Evolutionary conservation across 2,797 vertebrate species (phyloP).

Genomic region (Aplochiton taeniatus): DNA sequence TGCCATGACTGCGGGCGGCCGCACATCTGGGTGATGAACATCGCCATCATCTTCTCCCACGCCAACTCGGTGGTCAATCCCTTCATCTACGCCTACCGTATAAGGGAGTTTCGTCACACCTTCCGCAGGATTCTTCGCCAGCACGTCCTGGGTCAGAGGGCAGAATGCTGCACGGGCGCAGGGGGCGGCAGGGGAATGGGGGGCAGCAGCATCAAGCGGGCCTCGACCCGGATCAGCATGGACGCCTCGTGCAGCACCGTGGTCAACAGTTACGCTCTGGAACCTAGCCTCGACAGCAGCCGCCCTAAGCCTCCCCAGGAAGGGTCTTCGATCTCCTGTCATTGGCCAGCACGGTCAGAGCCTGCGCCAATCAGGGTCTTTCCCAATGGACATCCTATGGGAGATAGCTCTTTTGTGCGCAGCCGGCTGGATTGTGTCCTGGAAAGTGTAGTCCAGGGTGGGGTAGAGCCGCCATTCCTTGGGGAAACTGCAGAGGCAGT

Average conservation of each 20-base stretch:
- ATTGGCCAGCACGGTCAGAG: conserved; percentile 40
- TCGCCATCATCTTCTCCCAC: conserved; percentile 92
- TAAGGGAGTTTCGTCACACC: conserved; percentile 91
- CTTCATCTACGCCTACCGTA: conserved; percentile 94
- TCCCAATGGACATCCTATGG: conserved; percentile 43
- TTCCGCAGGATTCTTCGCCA: conserved; percentile 88
- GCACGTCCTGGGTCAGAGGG: conserved; percentile 75
- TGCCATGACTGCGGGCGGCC: conserved; percentile 75
- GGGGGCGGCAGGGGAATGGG: conserved; percentile 47
- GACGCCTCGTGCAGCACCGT: conserved; percentile 70
- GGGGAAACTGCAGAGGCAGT: conserved; percentile 32
- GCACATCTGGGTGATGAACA: conserved; percentile 86
- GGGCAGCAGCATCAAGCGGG: conserved; percentile 37
- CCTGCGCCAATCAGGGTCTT: conserved; percentile 27
- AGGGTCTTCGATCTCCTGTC: conserved; percentile 14
- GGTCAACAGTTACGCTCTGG: conserved; percentile 59
- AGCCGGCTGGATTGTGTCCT: conserved; percentile 26
- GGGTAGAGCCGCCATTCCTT: conserved; percentile 22
- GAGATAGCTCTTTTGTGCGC: conserved; percentile 13
- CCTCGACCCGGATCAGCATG: conserved; percentile 60
- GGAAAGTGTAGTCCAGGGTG: conserved; percentile 33
- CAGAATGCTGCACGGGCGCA: conserved; percentile 32
- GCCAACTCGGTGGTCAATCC: conserved; percentile 97
- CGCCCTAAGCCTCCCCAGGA: conserved; percentile 15
- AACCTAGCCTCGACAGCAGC: conserved; percentile 29